Base-by-base conservation (phyloP, 2,888 invertebrate species). In the Ormia ochracea region DNA sequence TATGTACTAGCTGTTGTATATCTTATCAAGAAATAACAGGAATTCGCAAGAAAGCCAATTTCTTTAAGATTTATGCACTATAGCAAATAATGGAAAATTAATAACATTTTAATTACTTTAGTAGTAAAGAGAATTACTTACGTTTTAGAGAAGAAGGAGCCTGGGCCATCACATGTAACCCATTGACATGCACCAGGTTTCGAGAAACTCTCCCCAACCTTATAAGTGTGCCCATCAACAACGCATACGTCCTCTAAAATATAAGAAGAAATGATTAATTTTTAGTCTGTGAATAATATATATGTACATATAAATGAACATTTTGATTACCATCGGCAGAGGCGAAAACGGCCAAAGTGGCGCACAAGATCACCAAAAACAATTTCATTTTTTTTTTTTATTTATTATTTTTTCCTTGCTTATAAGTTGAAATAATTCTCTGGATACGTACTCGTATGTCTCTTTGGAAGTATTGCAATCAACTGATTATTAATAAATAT, bases 381-480 rank as follows among this genome's bases (percentile, higher is more conserved):
- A 10, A 36, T 28, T 78, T 78, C 72, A 78, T 78, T 58, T 50
- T 66, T 52, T n/a, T 36, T 1, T 28, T 58, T 23, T 21, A 6
- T 43, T 54, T 28, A 10, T 9, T 14, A 10, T 48, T n/a, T n/a
- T n/a, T n/a, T n/a, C n/a, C n/a, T n/a, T n/a, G n/a, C n/a, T n/a
- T n/a, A n/a, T n/a, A n/a, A n/a, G 12, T 3, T 19, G 14, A 12
- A 38, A 23, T 14, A n/a, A n/a, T 23, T 9, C 6, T 41, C 19
- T 41, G n/a, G n/a, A n/a, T n/a, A n/a, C n/a, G n/a, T n/a, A n/a
- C n/a, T n/a, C n/a, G 10, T 41, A 6, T 17, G 41, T 17, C 12
- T 48, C n/a, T 23, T 26, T 50, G 6, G 28, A 50, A 7, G 5
- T 50, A 3, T 50, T 21, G 3, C 36, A 54, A 36, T 9, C 52